These are phyloP conservation scores for Leucozona laternaria DNA, from an alignment of 2,888 invertebrate genomes.

Conservation along the genomic window DNA sequence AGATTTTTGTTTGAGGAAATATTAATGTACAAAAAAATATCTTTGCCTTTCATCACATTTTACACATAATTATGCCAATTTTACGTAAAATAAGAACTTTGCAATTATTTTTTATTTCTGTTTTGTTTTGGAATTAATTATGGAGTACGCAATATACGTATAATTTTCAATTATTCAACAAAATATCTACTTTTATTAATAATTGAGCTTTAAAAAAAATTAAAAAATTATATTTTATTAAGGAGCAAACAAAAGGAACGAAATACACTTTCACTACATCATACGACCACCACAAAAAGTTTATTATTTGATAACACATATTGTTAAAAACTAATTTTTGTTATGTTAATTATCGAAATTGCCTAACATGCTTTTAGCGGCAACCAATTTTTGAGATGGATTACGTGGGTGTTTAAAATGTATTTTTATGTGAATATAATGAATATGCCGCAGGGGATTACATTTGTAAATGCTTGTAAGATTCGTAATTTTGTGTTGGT, in stretches of 20 bases:
- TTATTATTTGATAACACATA: not conserved
- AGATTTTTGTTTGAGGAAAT: too few species aligned
- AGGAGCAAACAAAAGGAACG: not conserved
- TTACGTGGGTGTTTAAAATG: constrained; percentile 11
- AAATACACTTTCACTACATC: not conserved
- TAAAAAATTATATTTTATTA: too few species aligned
- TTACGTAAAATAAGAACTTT: too few species aligned
- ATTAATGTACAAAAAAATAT: too few species aligned
- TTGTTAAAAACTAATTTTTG: not conserved
- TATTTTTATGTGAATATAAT: constrained; percentile 5
- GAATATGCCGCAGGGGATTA: not conserved
- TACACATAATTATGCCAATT: too few species aligned
- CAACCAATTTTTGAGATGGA: not conserved
- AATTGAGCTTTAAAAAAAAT: too few species aligned
- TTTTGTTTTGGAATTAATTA: too few species aligned
- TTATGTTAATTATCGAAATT: constrained; percentile 11
- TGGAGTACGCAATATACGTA: too few species aligned
- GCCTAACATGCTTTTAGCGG: not conserved
- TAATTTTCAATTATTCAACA: too few species aligned
- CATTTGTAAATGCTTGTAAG: not conserved
- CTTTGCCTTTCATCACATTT: too few species aligned
- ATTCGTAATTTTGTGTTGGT: not conserved
- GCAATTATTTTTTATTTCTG: too few species aligned
- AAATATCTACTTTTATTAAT: too few species aligned
- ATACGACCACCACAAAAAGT: not conserved